phyloP scores from a whole-genome alignment of 2,113 vertebrate species.

The Elephantulus edwardii region DNA sequence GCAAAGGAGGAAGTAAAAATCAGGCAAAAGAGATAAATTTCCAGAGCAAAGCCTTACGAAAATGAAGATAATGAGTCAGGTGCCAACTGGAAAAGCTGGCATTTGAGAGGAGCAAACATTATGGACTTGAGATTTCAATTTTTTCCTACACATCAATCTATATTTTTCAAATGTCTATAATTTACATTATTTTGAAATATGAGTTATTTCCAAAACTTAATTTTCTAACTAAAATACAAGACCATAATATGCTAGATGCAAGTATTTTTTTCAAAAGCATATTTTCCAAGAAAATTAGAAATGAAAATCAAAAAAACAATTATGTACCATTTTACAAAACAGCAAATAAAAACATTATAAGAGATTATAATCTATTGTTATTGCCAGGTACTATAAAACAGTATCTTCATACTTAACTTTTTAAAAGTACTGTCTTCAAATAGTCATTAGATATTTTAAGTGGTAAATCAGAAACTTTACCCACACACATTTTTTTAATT shows the following conservation, averaged over 20 bases:
- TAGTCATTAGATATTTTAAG: background rate
- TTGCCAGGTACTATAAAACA: background rate
- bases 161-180: conserved; percentile 17
- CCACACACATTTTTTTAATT: background rate
- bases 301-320: background rate
- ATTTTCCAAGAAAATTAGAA: conserved; percentile 1
- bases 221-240: background rate
- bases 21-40: background rate
- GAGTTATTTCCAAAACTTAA: conserved; percentile 17
- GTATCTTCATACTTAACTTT: background rate
- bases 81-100: background rate
- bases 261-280: conserved; percentile 30
- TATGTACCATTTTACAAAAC: conserved; percentile 27
- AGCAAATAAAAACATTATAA: background rate
- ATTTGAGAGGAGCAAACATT: background rate
- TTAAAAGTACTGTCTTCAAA: conserved; percentile 39
- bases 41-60: conserved; percentile 16
- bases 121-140: background rate
- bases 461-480: conserved; percentile 39
- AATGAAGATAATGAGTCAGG: background rate
- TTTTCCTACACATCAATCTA: conserved; percentile 10
- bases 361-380: background rate
- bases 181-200: conserved; percentile 2
- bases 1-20: background rate
- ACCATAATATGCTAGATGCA: conserved; percentile 32